Percentiles rank a stretch among this genome's conserved stretches.
Conservation (phyloP, 37 sponge, comb jelly and placozoan species). For the Mnemiopsis leidyi region DNA sequence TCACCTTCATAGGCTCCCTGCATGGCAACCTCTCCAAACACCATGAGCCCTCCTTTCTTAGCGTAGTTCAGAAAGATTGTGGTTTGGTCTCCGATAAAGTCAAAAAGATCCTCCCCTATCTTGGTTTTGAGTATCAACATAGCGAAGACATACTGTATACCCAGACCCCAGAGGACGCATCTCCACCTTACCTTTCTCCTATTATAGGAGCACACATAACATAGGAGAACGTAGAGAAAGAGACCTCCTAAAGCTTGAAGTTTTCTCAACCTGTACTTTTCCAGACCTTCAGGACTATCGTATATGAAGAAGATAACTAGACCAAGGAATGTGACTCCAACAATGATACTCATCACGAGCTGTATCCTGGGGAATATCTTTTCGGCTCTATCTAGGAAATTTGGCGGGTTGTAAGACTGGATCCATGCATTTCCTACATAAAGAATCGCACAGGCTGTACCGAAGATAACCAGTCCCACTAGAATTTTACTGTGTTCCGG, state of each 20-base stretch:
- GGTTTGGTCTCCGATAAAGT: slow-evolving; percentile 50
- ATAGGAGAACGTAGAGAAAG: slow-evolving; percentile 48
- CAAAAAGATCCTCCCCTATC: slow-evolving; percentile 1
- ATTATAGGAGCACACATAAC: slow-evolving; percentile 18
- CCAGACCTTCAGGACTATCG: slow-evolving; percentile 12
- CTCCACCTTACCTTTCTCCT: slow-evolving; percentile 46
- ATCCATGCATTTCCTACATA: too few species aligned
- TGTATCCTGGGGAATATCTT: not conserved
- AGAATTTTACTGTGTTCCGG: slow-evolving; percentile 50
- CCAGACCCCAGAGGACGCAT: slow-evolving; percentile 61
- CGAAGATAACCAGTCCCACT: slow-evolving; percentile 14
- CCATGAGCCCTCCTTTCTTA: not conserved
- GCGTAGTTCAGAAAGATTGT: slow-evolving; percentile 44
- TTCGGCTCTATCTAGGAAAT: not conserved
- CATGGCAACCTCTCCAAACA: slow-evolving; percentile 55
- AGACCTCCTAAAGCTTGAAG: slow-evolving; percentile 44
- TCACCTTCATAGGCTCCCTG: slow-evolving; percentile 21
- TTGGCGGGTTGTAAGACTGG: slow-evolving; percentile 22
- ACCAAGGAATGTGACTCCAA: slow-evolving; percentile 17
- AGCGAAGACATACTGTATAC: slow-evolving; percentile 54
- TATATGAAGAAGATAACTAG: slow-evolving; percentile 25
- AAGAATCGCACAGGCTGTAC: slow-evolving; percentile 8
- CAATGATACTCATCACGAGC: not conserved
- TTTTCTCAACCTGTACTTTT: not conserved
- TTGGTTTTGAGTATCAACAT: slow-evolving; percentile 59